Evolutionary conservation across 2,113 vertebrate genomes (phyloP).

Genomic region (Gobio gobio): DNA sequence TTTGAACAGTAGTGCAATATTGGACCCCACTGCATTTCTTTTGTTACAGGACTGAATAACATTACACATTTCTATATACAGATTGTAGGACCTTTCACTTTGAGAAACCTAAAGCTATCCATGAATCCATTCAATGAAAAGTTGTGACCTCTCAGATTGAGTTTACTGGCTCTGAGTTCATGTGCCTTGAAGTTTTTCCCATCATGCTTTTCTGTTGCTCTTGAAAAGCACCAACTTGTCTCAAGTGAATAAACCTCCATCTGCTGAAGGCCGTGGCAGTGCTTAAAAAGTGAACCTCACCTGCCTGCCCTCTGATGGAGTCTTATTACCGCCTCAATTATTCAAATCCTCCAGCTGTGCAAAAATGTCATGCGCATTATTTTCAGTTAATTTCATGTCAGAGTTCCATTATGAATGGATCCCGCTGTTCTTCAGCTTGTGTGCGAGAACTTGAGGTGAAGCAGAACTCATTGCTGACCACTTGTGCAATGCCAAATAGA

Average conservation of each 20-base stretch:
- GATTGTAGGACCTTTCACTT: neutral
- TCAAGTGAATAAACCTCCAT: slow-evolving; percentile 26
- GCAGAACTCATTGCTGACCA: slow-evolving; percentile 30
- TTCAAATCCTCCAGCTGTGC: slow-evolving; percentile 61
- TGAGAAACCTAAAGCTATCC: neutral
- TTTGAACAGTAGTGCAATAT: neutral
- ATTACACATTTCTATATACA: neutral
- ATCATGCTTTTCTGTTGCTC: slow-evolving; percentile 7
- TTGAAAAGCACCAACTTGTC: slow-evolving; percentile 14
- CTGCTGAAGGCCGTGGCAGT: slow-evolving; percentile 29
- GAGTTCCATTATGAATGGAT: slow-evolving; percentile 47
- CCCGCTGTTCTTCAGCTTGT: slow-evolving; percentile 22
- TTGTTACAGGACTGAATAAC: neutral
- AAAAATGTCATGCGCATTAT: slow-evolving; percentile 58
- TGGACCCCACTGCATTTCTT: neutral
- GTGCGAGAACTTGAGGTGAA: slow-evolving; percentile 22
- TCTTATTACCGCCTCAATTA: slow-evolving; percentile 57
- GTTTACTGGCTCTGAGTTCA: neutral
- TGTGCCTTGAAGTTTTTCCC: slow-evolving; percentile 3
- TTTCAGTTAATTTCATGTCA: slow-evolving; percentile 56
- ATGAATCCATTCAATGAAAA: neutral
- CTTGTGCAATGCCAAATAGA: neutral
- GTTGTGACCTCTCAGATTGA: slow-evolving; percentile 10
- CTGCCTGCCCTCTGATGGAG: slow-evolving; percentile 51
- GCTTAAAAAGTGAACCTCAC: slow-evolving; percentile 49